phyloP scores from a whole-genome alignment of 2,888 invertebrate genomes.

The Malthinus flaveolus region DNA sequence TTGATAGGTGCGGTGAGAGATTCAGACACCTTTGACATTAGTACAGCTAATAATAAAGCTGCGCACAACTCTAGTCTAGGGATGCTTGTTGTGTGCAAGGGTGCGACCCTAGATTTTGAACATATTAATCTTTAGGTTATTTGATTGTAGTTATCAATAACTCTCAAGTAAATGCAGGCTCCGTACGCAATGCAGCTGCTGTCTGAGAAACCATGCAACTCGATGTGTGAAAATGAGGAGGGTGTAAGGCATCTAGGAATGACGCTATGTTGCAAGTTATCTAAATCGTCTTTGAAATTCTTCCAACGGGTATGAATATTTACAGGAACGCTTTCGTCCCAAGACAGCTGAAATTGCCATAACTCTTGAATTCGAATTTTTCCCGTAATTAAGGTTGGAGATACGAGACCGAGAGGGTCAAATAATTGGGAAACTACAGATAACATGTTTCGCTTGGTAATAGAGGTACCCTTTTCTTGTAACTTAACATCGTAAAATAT shows the following conservation, averaged over 20 bases:
- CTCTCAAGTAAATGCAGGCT: slow-evolving; percentile 32
- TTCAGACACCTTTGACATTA: slow-evolving; percentile 6
- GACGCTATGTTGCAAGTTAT: not conserved
- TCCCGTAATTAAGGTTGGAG: not conserved
- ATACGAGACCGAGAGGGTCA: slow-evolving; percentile 12
- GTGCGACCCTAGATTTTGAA: slow-evolving; percentile 21
- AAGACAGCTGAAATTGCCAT: slow-evolving; percentile 3
- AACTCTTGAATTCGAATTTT: slow-evolving; percentile 9
- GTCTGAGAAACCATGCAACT: slow-evolving; percentile 36
- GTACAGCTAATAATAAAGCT: slow-evolving; percentile 20
- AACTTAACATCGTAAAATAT: slow-evolving; percentile 10
- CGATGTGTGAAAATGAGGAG: not conserved
- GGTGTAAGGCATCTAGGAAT: slow-evolving; percentile 4
- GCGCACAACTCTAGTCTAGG: slow-evolving; percentile 27
- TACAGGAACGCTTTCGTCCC: slow-evolving; percentile 6
- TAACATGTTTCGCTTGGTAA: slow-evolving; percentile 8
- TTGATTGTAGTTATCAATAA: not conserved
- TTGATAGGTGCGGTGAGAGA: not conserved
- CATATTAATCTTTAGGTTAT: slow-evolving; percentile 5
- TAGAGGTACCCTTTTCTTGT: not conserved
- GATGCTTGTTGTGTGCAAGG: slow-evolving; percentile 9
- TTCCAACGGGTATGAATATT: not conserved
- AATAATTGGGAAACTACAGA: slow-evolving; percentile 7
- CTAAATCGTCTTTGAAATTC: not conserved
- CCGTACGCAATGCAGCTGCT: slow-evolving; percentile 35